Percentiles rank a stretch among this genome's conserved stretches.
Evolutionary conservation across 2,113 vertebrate genomes (phyloP).

Genomic region (Mastomys coucha): DNA sequence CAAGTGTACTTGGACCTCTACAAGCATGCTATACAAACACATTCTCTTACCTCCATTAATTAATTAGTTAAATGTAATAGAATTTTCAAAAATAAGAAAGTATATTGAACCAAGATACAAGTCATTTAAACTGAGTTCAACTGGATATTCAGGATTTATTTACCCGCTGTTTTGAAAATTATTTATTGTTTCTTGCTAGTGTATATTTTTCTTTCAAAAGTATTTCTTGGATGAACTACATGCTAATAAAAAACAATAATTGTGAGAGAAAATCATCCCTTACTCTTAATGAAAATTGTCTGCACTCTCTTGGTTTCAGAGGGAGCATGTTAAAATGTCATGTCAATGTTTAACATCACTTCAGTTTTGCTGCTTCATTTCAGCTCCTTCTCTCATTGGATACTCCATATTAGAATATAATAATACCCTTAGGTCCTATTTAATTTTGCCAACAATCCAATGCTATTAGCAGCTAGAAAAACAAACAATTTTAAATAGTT

Average conservation of each 20-base stretch:
- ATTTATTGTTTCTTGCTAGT: background rate
- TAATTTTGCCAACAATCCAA: constrained; percentile 29
- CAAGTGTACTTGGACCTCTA: too few species aligned
- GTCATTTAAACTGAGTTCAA: background rate
- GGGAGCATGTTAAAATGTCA: background rate
- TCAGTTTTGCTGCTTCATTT: constrained; percentile 7
- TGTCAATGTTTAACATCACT: background rate
- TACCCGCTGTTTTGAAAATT: background rate
- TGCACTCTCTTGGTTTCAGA: background rate
- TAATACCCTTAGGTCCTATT: constrained; percentile 30
- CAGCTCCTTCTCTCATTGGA: background rate
- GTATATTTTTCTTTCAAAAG: background rate
- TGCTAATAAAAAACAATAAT: background rate
- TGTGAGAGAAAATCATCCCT: background rate
- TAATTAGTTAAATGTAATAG: background rate
- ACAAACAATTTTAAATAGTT: constrained; percentile 57
- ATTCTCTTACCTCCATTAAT: background rate
- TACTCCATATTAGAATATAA: background rate
- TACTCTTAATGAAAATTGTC: constrained; percentile 19
- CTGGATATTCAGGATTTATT: background rate
- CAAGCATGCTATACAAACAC: background rate
- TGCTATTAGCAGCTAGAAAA: constrained; percentile 53
- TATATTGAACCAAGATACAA: background rate
- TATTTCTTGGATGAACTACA: background rate
- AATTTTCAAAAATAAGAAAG: background rate